These are phyloP conservation scores for Orthonevra nobilis DNA, from an alignment of 2,888 invertebrate species.

Conservation along the genomic window DNA sequence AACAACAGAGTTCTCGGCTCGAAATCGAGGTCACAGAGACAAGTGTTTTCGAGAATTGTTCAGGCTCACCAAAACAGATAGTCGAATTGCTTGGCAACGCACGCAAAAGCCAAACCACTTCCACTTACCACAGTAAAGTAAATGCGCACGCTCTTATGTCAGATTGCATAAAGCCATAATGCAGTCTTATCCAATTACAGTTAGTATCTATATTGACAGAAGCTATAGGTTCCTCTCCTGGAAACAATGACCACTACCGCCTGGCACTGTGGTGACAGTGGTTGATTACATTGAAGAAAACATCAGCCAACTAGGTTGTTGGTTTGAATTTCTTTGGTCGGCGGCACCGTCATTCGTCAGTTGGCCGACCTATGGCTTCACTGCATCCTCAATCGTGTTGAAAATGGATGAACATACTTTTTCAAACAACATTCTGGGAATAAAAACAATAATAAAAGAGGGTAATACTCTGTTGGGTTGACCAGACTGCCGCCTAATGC, in stretches of 20 bases:
- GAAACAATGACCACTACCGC: conserved; percentile 7
- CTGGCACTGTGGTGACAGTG: conserved; percentile 30
- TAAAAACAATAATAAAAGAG: conserved; percentile 12
- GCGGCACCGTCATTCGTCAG: conserved; percentile 13
- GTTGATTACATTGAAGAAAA: conserved; percentile 46
- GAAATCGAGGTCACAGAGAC: conserved; percentile 55
- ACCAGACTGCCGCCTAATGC: conserved; percentile 48
- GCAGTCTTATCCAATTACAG: conserved; percentile 62
- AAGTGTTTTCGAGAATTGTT: conserved; percentile 24
- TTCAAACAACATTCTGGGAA: conserved; percentile 24
- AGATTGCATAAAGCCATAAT: conserved; percentile 23
- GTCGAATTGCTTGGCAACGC: no score
- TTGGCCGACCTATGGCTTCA: conserved; percentile 52
- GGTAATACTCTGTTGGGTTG: conserved; percentile 33
- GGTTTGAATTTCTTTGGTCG: conserved; percentile 50
- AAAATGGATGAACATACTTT: conserved; percentile 41
- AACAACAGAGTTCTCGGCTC: conserved; percentile 39
- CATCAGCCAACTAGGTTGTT: conserved; percentile 27
- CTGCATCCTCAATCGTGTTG: conserved; percentile 63
- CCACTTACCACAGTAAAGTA: conserved; percentile 37
- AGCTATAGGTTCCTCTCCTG: background rate
- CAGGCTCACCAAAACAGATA: conserved; percentile 36
- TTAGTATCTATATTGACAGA: conserved; percentile 48
- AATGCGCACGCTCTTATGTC: conserved; percentile 22
- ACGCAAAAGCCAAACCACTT: conserved; percentile 57